Evolutionary conservation across 1,140 invertebrate species (phyloP).

Genomic region (Drosophila baimaii): DNA sequence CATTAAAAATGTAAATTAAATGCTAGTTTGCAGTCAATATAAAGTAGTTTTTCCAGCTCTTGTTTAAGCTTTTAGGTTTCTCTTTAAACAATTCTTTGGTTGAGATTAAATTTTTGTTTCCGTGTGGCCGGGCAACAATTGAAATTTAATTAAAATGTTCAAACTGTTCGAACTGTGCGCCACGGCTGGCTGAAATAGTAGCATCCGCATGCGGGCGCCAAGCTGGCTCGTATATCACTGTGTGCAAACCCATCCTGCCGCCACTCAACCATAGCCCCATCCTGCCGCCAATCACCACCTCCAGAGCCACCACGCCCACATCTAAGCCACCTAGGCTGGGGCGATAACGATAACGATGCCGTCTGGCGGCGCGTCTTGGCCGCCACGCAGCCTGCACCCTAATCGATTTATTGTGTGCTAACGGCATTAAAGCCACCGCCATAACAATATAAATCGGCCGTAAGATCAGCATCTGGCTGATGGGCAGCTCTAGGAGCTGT

Average conservation of each 20-base stretch:
- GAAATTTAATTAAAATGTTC: conserved; percentile 64
- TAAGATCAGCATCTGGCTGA: conserved; percentile 46
- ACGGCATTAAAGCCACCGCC: conserved; percentile 44
- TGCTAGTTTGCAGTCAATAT: not conserved
- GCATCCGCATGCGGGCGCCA: conserved; percentile 32
- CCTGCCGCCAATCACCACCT: conserved; percentile 7
- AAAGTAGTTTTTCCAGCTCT: not conserved
- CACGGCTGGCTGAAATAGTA: conserved; percentile 15
- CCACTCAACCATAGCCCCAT: not conserved
- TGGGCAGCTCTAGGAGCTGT: conserved; percentile 44
- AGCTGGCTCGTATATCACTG: conserved; percentile 41
- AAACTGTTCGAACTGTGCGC: conserved; percentile 27
- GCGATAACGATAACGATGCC: conserved; percentile 55
- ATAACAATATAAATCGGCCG: conserved; percentile 47
- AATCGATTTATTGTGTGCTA: conserved; percentile 72
- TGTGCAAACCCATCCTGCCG: not conserved
- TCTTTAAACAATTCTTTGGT: not conserved
- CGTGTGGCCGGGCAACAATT: conserved; percentile 31
- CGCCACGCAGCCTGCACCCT: conserved; percentile 47
- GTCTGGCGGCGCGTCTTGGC: conserved; percentile 43
- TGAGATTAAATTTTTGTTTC: not conserved
- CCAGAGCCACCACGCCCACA: conserved; percentile 20
- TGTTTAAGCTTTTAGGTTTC: not conserved
- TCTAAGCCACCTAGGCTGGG: conserved; percentile 41
- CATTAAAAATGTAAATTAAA: not conserved